Base-by-base conservation (phyloP, 23 tunicate genomes). In the Clavelina lepadiformis region DNA sequence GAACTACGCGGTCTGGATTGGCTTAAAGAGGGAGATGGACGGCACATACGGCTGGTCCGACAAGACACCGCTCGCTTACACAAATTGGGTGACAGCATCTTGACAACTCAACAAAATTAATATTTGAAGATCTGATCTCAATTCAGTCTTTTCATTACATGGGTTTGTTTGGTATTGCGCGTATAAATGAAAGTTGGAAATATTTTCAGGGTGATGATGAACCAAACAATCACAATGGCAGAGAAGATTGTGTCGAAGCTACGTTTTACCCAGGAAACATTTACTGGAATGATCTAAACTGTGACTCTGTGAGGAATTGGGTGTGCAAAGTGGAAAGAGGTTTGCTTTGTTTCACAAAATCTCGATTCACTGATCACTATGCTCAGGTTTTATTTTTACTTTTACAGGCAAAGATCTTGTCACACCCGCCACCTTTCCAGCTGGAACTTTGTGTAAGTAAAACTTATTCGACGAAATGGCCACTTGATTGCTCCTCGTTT, bases 11-110 rank as follows among this genome's bases (percentile, higher is more conserved):
- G 81, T 88, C 36, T 88, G 96, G 96, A 81, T 88, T 67, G 96
- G 96, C 8, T 54, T 88, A 68, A 80, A 67, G 33, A 38, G 77
- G 31, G 32, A 56, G 65, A 54, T 56, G n/a, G 72, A 59, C 68
- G 72, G 79, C 23, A 33, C 38, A 23, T 61, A 62, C 33, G 72
- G 88, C 5, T 88, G 96, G 96, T 45, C 89, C 29, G 96, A 88
- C 32, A 68, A 68, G 64, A 68, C 96, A 20, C 88, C 96, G 0
- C 30, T 88, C n/a, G 51, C 76, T 13, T 88, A 74, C 46, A 76
- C 81, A 15, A 68, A 88, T 69, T 88, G 96, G 96, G 96, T 74
- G 33, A 80, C 77, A 11, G 6, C 22, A n/a, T n/a, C n/a, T n/a
- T n/a, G n/a, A 63, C 3, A 4, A 15, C 8, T 55, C n/a, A 22